These are phyloP conservation scores for Drosophila robusta DNA, from an alignment of 2,888 invertebrate species.

Conservation along the genomic window DNA sequence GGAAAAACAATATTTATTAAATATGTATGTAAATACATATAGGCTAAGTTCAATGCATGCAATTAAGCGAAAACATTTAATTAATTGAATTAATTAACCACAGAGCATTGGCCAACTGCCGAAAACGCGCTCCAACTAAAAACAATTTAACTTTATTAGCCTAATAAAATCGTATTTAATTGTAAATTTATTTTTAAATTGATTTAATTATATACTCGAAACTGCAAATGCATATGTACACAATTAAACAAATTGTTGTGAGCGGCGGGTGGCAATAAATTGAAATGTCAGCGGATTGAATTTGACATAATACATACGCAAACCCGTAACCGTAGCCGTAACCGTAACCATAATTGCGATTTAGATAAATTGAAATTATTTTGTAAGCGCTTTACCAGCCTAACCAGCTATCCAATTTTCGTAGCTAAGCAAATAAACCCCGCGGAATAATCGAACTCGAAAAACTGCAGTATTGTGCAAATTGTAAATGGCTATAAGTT, in stretches of 20 bases:
- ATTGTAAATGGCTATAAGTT: constrained; percentile 59
- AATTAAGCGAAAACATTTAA: constrained; percentile 34
- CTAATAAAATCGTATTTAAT: constrained; percentile 44
- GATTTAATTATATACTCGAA: constrained; percentile 31
- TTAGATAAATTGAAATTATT: constrained; percentile 75
- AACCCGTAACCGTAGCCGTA: constrained; percentile 6
- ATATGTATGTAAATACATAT: constrained; percentile 24
- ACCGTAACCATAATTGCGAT: constrained; percentile 52
- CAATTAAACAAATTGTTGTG: constrained; percentile 10
- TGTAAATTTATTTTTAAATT: constrained; percentile 35
- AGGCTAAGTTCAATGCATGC: constrained; percentile 33
- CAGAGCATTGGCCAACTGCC: constrained; percentile 7
- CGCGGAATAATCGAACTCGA: constrained; percentile 41
- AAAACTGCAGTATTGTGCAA: constrained; percentile 36
- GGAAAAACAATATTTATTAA: constrained; percentile 21
- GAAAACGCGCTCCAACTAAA: constrained; percentile 21
- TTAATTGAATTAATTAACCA: constrained; percentile 54
- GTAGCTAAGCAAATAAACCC: constrained; percentile 71
- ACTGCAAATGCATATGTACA: constrained; percentile 15
- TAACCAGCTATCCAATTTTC: constrained; percentile 23
- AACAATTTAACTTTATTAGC: constrained; percentile 52
- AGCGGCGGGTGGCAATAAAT: constrained; percentile 20
- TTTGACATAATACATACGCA: constrained; percentile 26
- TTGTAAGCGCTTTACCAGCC: constrained; percentile 38
- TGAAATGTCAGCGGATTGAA: constrained; percentile 24